These are phyloP conservation scores for Batillaria attramentaria DNA, from an alignment of 1,140 invertebrate species.

Conservation along the genomic window DNA sequence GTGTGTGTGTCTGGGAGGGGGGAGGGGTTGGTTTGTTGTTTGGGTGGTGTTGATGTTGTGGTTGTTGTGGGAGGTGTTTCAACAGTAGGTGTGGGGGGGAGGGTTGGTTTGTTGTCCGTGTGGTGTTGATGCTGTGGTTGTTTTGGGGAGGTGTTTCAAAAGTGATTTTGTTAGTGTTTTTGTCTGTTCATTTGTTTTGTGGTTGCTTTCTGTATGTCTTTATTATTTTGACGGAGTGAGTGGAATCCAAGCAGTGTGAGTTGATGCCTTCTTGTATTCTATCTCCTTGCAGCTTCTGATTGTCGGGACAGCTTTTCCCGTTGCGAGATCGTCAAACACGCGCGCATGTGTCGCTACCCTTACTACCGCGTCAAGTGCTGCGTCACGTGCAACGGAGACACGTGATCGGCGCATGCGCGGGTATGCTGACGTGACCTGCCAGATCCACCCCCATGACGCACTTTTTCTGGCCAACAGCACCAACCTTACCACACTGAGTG, in stretches of 20 bases:
- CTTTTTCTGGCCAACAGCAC: too few relatives aligned
- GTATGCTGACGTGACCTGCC: too few relatives aligned
- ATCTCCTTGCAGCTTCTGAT: background rate
- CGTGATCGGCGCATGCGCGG: too few relatives aligned
- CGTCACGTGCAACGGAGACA: conserved; percentile 38
- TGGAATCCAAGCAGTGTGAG: background rate
- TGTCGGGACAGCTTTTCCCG: conserved; percentile 37
- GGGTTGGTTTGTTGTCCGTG: background rate
- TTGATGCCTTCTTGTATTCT: background rate
- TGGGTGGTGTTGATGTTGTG: too few relatives aligned
- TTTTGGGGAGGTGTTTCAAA: background rate
- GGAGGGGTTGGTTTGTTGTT: too few relatives aligned
- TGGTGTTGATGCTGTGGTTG: background rate
- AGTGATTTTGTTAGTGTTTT: background rate
- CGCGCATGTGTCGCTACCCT: conserved; percentile 42
- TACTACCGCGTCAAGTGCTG: conserved; percentile 48
- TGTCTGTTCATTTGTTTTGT: background rate
- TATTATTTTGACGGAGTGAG: background rate
- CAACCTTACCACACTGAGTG: too few relatives aligned
- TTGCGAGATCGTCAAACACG: conserved; percentile 41
- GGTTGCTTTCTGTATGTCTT: background rate
- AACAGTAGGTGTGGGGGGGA: too few relatives aligned
- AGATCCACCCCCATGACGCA: too few relatives aligned
- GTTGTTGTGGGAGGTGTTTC: too few relatives aligned
- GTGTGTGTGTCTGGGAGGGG: too few relatives aligned